Base-by-base conservation (phyloP, 2,113 vertebrate species). In the Myotis yumanensis region DNA sequence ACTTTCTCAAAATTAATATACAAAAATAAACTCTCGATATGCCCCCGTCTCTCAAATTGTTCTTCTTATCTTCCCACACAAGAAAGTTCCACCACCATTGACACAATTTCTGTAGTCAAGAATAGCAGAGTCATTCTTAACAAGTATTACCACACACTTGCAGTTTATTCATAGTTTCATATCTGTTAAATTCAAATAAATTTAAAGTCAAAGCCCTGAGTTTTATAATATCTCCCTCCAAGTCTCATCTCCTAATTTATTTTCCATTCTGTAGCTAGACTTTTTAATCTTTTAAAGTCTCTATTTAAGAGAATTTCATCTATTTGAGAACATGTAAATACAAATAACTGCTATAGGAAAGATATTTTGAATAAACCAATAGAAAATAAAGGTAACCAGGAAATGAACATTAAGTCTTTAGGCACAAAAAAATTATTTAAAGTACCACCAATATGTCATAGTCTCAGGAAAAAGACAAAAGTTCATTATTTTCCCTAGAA, bases 361-460 rank as follows among this genome's bases (percentile, higher is more conserved):
- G 1, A 52, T 79, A 75, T 75, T 89, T 96, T 85, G 93, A 82
- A 43, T 52, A 76, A 75, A 80, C 0, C 9, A 96, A 46, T 72
- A 80, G 59, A 57, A 59, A 84, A 54, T 14, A 11, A 73, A 72
- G 17, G 20, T 40, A 79, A 59, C 72, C 23, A 83, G 32, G 30
- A 89, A 93, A 69, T 91, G 16, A 1, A 66, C 10, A 28, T 22
- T 69, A 80, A 48, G 9, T 66, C 22, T 79, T 85, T 59, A 73
- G 18, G 3, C 6, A 52, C 10, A 35, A 48, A 66, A 66, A 54
- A 69, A 20, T 40, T 88, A 35, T 59, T 54, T 88, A 89, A 85
- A 91, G 9, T 4, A 2, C 10, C 14, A 43, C 3, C 7, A 69
- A 37, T 7, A 32, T 69, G 57, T 23, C 32, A 82, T 5, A 73